Evolutionary conservation across 2,888 invertebrate species (phyloP), one percentile per base, ranked within the genome.

Genomic region (Eustalomyia histrio): DNA sequence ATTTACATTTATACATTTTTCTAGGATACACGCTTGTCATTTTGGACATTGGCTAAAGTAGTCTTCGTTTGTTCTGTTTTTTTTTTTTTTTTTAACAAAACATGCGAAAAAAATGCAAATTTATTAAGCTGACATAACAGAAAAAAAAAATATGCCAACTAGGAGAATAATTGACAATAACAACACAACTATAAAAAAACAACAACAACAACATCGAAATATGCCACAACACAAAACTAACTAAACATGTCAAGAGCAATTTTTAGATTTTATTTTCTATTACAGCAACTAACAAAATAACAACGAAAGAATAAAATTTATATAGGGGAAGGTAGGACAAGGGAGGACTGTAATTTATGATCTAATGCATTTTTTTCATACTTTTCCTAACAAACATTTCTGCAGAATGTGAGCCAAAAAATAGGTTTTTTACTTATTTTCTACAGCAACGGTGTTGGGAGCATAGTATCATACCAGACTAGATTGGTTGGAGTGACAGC

Each of bases 201-300:
- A 52, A 12, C 14, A 61, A 8, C 47, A 10, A 24, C 17, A 35
- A 29, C 29, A n/a, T n/a, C n/a, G n/a, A 21, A 21, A 29, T 52
- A 52, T 17, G 29, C 10, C 52, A 50, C 52, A 50, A 52, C 9
- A 53, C 35, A 58, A 69, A 29, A n/a, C n/a, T 18, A 52, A 64
- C 57, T 64, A 65, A 74, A 74, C 58, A 74, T 74, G 67, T 74
- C 74, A 74, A 74, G 74, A 60, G 74, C 74, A 67, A 60, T 58
- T 35, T 65, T 60, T 47, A 57, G 17, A 33, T 60, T 72, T 55
- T 63, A 35, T 61, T 61, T 64, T 64, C 17, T 14, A 68, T 43
- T 35, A n/a, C 43, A n/a, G n/a, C 0, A 14, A 7, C n/a, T 0
- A n/a, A 47, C n/a, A 47, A 29, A 39, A 39, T 5, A 35, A 35